A percentile compares a stretch with the other conserved stretches of the same genome.
Conservation (phyloP, 2,797 vertebrate species). For the Hyperoplus immaculatus region DNA sequence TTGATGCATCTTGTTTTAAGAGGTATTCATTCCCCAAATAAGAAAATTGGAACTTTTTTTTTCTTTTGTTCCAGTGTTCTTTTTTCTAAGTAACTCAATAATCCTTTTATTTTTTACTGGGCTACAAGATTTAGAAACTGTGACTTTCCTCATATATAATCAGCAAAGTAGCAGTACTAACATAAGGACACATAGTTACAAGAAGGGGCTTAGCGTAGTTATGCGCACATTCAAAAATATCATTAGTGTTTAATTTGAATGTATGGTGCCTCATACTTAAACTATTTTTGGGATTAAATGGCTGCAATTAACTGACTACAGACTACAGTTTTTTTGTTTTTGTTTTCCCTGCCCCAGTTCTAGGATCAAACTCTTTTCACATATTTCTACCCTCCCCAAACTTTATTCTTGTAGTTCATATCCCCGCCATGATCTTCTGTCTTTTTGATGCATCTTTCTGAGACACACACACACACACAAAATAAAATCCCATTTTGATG, state of each 20-base stretch:
- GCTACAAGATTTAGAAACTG: too few relatives aligned
- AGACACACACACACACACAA: not conserved
- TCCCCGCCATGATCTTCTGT: not conserved
- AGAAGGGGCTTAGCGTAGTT: not conserved
- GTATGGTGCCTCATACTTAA: not conserved
- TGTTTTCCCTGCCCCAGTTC: not conserved
- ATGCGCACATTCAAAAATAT: not conserved
- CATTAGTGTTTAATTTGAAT: not conserved
- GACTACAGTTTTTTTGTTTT: not conserved
- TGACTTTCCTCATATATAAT: not conserved
- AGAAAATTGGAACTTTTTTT: not conserved
- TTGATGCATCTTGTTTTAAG: not conserved
- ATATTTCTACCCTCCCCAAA: not conserved
- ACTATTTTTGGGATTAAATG: not conserved
- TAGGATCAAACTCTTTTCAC: not conserved
- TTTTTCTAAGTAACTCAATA: not conserved
- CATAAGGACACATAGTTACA: not conserved
- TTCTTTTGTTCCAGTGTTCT: not conserved
- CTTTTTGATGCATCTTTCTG: not conserved
- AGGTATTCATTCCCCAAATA: not conserved
- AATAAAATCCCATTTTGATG: not conserved
- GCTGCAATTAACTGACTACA: not conserved
- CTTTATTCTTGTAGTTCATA: not conserved
- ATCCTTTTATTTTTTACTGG: too few relatives aligned
- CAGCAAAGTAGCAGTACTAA: not conserved